These are phyloP conservation scores for Fratercula arctica DNA, from an alignment of 2,797 vertebrate genomes.

Conservation along the genomic window DNA sequence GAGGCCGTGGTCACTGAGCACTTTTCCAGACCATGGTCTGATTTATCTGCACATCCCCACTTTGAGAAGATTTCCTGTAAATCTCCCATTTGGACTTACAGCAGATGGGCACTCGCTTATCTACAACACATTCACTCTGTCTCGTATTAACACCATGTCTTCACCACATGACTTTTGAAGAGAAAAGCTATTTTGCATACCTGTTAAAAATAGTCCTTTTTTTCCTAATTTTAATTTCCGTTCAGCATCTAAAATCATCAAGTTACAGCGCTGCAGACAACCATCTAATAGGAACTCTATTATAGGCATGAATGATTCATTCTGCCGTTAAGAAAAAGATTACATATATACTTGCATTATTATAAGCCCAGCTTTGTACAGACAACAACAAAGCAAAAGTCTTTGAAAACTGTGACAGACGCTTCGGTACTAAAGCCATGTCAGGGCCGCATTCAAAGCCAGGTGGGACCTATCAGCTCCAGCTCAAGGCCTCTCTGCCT, in stretches of 20 bases:
- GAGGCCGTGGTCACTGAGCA: neutral
- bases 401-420: neutral
- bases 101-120: neutral
- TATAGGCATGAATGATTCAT: neutral
- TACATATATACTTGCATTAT: neutral
- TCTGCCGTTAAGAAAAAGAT: neutral
- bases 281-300: neutral
- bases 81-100: neutral
- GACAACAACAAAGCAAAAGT: neutral
- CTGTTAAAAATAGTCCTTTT: neutral
- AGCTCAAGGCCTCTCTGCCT: conserved; percentile 2
- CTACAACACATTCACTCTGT: neutral
- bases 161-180: neutral
- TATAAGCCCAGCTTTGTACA: neutral
- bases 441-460: neutral
- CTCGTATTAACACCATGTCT: neutral
- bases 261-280: neutral
- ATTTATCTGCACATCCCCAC: neutral
- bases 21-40: neutral
- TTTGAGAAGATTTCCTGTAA: neutral
- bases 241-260: neutral
- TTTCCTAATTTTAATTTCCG: neutral
- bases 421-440: neutral
- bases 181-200: neutral
- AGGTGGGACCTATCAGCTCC: conserved; percentile 41